Conservation (phyloP, 2,797 vertebrate genomes). For the Channallabes apus region DNA sequence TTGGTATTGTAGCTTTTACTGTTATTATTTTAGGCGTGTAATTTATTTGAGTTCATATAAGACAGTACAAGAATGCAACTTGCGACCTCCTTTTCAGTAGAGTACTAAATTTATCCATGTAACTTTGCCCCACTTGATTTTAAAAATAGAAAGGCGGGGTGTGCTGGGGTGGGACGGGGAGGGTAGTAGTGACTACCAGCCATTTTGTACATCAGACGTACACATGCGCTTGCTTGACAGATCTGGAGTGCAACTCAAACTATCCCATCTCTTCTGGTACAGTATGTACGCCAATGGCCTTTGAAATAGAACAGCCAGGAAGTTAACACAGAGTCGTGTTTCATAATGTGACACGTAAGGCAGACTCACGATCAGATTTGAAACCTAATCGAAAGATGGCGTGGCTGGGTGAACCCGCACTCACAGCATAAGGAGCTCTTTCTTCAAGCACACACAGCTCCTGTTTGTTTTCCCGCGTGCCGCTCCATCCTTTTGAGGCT, state of each 20-base stretch:
- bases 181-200: neutral
- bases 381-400: slow-evolving; percentile 34
- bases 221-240: neutral
- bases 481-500: slow-evolving; percentile 54
- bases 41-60: neutral
- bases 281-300: neutral
- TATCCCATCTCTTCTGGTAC: neutral
- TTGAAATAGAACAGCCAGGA: neutral
- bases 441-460: slow-evolving; percentile 29
- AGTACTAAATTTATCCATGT: slow-evolving; percentile 30
- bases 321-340: slow-evolving; percentile 4
- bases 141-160: slow-evolving; percentile 47
- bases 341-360: slow-evolving; percentile 45
- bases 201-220: neutral
- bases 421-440: slow-evolving; percentile 37
- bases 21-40: neutral
- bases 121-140: slow-evolving; percentile 38
- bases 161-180: neutral
- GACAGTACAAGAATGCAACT: neutral
- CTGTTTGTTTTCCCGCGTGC: slow-evolving; percentile 51
- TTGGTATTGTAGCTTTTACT: neutral
- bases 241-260: neutral
- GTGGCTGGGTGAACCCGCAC: slow-evolving; percentile 6
- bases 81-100: slow-evolving; percentile 19
- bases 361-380: slow-evolving; percentile 52